Base-by-base conservation (phyloP, 2,888 invertebrate species). In the Anarsia innoxiella region DNA sequence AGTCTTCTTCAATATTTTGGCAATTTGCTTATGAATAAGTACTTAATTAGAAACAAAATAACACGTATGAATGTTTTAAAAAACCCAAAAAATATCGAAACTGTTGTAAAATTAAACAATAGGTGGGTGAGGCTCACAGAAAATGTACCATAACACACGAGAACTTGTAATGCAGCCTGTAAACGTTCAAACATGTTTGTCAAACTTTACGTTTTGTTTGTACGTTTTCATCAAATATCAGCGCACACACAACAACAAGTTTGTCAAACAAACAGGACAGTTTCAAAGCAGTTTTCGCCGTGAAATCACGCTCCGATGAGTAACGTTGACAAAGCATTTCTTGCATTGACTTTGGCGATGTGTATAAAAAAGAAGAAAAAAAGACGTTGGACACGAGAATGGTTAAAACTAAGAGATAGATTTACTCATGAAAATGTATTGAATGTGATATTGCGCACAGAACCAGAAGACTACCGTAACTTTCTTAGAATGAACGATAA, bases 371-470 rank as follows among this genome's bases (percentile, higher is more conserved):
- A 29, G 12, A 29, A 29, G 10, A 29, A 29, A 14, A 29, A n/a
- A 29, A 29, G 29, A 29, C 29, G 29, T 29, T 29, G 29, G 29
- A 29, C 29, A 12, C 29, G 14, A 29, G 29, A 29, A 29, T 29
- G 29, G 29, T 29, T 29, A 29, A 14, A 13, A 14, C 13, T 29
- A 29, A 29, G 29, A 29, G 13, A 29, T 29, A 29, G 29, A 29
- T 29, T 13, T 29, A 29, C 29, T 29, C 14, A 29, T 29, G 29
- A 29, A 29, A 29, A 12, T 29, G 3, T 29, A 29, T 14, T 29
- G 29, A 29, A 5, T 13, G 29, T 12, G 12, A 29, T 29, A 29
- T 29, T 29, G 27, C 27, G 12, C n/a, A 27, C 27, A 27, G n/a
- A 27, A 4, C 27, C 27, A 27, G 27, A 27, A 6, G 27, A 27